phyloP scores from a whole-genome alignment of 2,888 invertebrate genomes.

The Eupsilia transversa region DNA sequence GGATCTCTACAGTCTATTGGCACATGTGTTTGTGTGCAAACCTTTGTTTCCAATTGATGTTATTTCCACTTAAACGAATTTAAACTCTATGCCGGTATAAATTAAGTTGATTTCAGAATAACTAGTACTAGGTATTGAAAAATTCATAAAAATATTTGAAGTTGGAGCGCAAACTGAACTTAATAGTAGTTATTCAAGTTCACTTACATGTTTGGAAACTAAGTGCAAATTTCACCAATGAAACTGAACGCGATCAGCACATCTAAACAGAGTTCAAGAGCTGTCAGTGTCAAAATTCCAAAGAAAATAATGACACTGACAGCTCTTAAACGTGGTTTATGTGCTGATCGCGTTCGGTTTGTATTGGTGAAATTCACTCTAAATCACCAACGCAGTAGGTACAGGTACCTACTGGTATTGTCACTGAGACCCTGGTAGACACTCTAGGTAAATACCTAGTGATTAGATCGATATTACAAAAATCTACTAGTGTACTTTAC shows the following conservation, averaged over 20 bases:
- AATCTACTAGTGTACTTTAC: not conserved
- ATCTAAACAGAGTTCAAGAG: too few relatives aligned
- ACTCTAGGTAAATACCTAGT: too few relatives aligned
- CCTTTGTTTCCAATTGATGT: not conserved
- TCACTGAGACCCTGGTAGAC: too few relatives aligned
- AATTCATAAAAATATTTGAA: not conserved
- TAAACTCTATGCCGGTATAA: not conserved
- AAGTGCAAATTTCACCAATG: too few relatives aligned
- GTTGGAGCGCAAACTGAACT: not conserved
- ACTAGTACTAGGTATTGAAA: not conserved
- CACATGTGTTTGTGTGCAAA: not conserved
- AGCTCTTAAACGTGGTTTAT: too few relatives aligned
- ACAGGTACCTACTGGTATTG: not conserved
- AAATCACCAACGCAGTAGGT: not conserved
- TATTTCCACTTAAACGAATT: not conserved
- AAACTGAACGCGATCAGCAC: too few relatives aligned
- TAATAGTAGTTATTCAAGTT: not conserved
- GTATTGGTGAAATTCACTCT: too few relatives aligned
- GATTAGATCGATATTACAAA: conserved; percentile 1
- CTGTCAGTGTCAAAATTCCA: too few relatives aligned
- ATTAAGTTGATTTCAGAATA: not conserved
- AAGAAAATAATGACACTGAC: too few relatives aligned
- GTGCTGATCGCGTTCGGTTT: too few relatives aligned
- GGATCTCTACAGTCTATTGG: not conserved
- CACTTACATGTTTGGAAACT: not conserved